phyloP scores from a whole-genome alignment of 2,113 vertebrate genomes.

The Mellivora capensis region DNA sequence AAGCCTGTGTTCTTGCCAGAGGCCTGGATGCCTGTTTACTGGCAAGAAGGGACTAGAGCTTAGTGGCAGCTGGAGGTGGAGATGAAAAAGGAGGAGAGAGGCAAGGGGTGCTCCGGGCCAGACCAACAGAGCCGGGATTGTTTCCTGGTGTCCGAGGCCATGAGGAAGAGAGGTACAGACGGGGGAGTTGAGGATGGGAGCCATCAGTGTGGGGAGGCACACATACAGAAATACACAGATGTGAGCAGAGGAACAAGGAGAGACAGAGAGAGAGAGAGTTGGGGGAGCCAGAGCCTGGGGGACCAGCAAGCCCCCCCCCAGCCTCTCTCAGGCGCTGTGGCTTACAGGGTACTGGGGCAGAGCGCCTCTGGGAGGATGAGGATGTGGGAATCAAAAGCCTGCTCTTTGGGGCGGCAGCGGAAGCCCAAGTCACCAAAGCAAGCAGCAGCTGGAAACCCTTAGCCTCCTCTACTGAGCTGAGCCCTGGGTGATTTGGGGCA shows the following conservation, averaged over 20 bases:
- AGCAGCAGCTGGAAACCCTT: conserved; percentile 14
- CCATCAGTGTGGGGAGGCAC: not conserved
- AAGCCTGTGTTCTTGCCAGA: not conserved
- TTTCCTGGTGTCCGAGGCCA: not conserved
- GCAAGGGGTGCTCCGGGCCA: not conserved
- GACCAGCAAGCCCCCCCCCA: not conserved
- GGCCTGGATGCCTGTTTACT: not conserved
- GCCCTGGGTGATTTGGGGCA: not conserved
- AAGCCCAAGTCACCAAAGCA: conserved; percentile 37
- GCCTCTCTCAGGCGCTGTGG: not conserved
- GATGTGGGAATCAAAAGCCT: conserved; percentile 59
- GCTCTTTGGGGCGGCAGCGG: conserved; percentile 24
- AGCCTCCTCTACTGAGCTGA: not conserved
- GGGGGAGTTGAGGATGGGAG: not conserved
- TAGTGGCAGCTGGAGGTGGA: not conserved
- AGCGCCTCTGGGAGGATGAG: conserved; percentile 24
- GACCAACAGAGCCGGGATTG: not conserved
- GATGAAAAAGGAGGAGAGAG: not conserved
- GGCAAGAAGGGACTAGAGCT: not conserved
- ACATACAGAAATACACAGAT: not conserved
- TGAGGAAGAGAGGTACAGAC: not conserved
- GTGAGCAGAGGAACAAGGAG: not conserved
- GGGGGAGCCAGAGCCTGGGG: not conserved
- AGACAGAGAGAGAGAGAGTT: not conserved
- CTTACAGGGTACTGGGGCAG: not conserved